phyloP scores from a whole-genome alignment of 2,888 invertebrate species.

The Metacarcinus magister region DNA sequence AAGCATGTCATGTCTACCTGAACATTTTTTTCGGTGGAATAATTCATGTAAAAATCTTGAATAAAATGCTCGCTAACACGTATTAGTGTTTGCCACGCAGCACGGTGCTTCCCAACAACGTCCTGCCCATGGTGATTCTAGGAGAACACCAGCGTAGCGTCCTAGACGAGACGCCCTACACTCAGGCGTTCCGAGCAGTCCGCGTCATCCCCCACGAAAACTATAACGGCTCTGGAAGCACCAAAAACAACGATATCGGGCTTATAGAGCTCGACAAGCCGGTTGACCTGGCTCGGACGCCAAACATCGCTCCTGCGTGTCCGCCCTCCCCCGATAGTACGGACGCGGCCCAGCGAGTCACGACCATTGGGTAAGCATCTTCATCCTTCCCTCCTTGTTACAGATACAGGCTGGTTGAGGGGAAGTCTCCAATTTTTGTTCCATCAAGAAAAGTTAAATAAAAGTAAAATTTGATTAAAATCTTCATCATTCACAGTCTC shows the following conservation, averaged over 20 bases:
- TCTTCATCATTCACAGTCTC: too few species aligned
- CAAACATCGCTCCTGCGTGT: slow-evolving; percentile 69
- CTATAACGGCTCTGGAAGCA: slow-evolving; percentile 12
- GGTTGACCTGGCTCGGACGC: slow-evolving; percentile 50
- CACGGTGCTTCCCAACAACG: slow-evolving; percentile 54
- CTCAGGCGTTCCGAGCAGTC: background rate
- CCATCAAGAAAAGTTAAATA: too few species aligned
- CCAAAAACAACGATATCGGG: slow-evolving; percentile 71
- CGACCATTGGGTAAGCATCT: slow-evolving; percentile 60
- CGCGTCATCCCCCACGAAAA: slow-evolving; percentile 64
- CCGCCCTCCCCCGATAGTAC: slow-evolving; percentile 37
- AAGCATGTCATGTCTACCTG: too few species aligned
- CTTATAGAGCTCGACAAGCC: slow-evolving; percentile 63
- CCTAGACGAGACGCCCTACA: slow-evolving; percentile 62
- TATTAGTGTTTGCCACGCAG: background rate
- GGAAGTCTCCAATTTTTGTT: too few species aligned
- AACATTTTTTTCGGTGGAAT: too few species aligned
- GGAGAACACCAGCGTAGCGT: slow-evolving; percentile 68
- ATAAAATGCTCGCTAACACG: too few species aligned
- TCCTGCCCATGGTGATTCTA: slow-evolving; percentile 67
- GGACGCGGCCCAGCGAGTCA: slow-evolving; percentile 49
- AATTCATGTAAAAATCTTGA: too few species aligned
- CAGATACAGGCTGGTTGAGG: too few species aligned
- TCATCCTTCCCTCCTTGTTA: background rate
- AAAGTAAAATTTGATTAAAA: too few species aligned